Evolutionary conservation across 2,113 vertebrate genomes (phyloP), one percentile per base, ranked within the genome.

Genomic region (Syngnathoides biaculeatus): DNA sequence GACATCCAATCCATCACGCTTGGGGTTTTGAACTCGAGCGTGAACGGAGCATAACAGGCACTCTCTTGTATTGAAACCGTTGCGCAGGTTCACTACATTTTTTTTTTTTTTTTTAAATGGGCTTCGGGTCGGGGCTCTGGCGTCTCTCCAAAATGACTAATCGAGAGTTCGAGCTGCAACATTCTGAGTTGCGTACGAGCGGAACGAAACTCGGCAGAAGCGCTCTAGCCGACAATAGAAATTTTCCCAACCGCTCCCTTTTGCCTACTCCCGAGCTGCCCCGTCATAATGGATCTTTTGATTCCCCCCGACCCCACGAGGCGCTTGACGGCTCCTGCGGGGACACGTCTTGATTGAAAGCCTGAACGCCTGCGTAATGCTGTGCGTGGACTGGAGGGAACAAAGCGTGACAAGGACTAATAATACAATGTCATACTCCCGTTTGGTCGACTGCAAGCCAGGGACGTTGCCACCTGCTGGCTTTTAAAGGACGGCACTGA

Each of bases 221-320:
- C 75, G 56, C 61, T 71, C 42, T 8, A 2, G 27, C 42, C 26
- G 1, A 30, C 64, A 70, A 69, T 77, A 78, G 62, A 59, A 66
- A 17, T 74, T 63, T 43, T 24, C 39, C 22, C 11, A 40, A 40
- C 38, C 52, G 22, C 39, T 68, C 27, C 50, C 65, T 74, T 68
- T 72, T 10, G 50, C 78, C 68, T 74, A 79, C 79, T 87, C 83
- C 79, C 63, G 27, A 72, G 70, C 30, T 35, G 14, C 43, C 27
- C 78, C 74, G 59, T 64, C 0, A 14, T 74, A 50, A 81, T 63
- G 63, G 76, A 70, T 76, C 57, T 7, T 8, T 65, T 69, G n/a
- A n/a, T n/a, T n/a, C n/a, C n/a, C n/a, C n/a, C n/a, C n/a, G n/a
- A n/a, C n/a, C n/a, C n/a, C n/a, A n/a, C n/a, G 67, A 47, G 64